Evolutionary conservation across 2,888 invertebrate genomes (phyloP).

Genomic region (Heliothis peltigera): DNA sequence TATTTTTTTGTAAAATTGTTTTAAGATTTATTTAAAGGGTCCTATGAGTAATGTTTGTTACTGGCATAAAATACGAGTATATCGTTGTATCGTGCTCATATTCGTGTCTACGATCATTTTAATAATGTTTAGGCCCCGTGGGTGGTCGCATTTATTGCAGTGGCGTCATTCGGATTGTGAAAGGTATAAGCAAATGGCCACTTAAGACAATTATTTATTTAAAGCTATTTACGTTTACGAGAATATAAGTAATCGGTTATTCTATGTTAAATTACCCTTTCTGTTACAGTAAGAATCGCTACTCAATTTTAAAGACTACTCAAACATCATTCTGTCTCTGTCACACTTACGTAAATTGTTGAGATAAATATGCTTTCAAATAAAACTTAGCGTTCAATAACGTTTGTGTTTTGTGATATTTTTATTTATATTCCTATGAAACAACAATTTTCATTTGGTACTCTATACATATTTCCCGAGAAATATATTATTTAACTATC

Average conservation of each 20-base stretch:
- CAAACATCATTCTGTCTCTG: no score
- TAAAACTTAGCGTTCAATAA: no score
- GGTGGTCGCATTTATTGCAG: not conserved
- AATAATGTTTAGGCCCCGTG: no score
- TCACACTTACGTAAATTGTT: no score
- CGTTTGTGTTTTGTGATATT: no score
- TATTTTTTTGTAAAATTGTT: not conserved
- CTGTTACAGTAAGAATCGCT: no score
- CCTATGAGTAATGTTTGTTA: not conserved
- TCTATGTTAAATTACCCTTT: no score
- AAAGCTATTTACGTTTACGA: not conserved
- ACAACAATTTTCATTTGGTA: conserved; percentile 3
- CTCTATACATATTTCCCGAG: conserved; percentile 16
- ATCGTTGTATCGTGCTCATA: not conserved
- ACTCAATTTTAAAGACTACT: no score
- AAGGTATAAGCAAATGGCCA: not conserved
- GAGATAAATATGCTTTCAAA: no score
- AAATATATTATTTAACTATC: conserved; percentile 9
- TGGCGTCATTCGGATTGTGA: not conserved
- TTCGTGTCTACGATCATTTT: conserved; percentile 1
- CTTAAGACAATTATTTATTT: not conserved
- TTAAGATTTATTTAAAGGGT: conserved; percentile 1
- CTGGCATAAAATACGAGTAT: not conserved
- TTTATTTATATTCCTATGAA: not conserved
- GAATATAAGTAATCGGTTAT: not conserved